Evolutionary conservation across 1,140 invertebrate species (phyloP), one percentile per base, ranked within the genome.

Genomic region (Melitaea cinxia): DNA sequence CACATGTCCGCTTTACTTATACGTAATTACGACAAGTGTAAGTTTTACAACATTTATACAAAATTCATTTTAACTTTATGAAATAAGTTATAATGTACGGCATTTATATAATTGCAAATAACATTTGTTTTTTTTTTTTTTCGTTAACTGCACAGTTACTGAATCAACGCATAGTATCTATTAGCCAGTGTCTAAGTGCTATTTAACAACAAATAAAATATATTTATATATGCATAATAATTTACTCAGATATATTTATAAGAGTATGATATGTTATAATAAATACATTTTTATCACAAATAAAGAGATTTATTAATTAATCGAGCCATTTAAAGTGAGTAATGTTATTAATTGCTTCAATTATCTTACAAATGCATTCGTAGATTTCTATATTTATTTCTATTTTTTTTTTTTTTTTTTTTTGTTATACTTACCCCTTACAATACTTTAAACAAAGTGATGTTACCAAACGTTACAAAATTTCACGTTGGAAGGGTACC

Each of bases 1-100:
- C 76, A 72, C 67, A 71, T 58, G 73, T 73, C 77, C 71, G 76
- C 64, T 80, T 72, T 57, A 42, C 70, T 19, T 73, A 63, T 80
- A 79, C 42, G 12, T 47, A 47, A 84, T 84, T 80, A 71, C 62
- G 63, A 67, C 78, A 81, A 80, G 82, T 82, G 80, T 74, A 69
- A 58, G 49, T 59, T 45, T 12, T 21, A 19, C 42, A 10, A 23
- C 35, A 45, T 7, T 14, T 26, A 56, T n/a, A n/a, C n/a, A n/a
- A n/a, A n/a, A n/a, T n/a, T n/a, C n/a, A n/a, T n/a, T n/a, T n/a
- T n/a, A n/a, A n/a, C n/a, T n/a, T n/a, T n/a, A n/a, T n/a, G n/a
- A n/a, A n/a, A n/a, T n/a, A n/a, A n/a, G n/a, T n/a, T n/a, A n/a
- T n/a, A n/a, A n/a, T n/a, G n/a, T n/a, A n/a, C n/a, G n/a, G n/a